Base-by-base conservation (phyloP, 1,140 invertebrate species). In the Drosophila aff. region DNA sequence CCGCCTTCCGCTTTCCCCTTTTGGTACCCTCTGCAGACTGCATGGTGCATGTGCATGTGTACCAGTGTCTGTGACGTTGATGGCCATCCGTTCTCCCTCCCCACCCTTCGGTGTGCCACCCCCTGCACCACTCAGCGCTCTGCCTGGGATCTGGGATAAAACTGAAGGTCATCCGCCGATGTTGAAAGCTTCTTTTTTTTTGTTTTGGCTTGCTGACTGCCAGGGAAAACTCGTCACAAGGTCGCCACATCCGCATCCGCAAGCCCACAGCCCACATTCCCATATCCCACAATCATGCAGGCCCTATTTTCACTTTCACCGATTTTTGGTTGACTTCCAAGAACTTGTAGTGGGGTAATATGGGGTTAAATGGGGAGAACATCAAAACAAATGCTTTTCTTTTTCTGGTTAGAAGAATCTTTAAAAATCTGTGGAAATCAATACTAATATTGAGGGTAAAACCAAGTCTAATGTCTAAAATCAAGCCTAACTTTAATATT, bases 61-160 rank as follows among this genome's bases (percentile, higher is more conserved):
- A 23, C 23, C 9, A 40, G 18, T 74, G 67, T 72, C 26, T 74
- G 46, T 58, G 61, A 40, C 53, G 53, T 61, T 61, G 41, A 60
- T 16, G 53, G 28, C 16, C n/a, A 41, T 23, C 31, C 40, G 4
- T 16, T 13, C 26, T 3, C 13, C 11, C 23, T 23, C 23, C 23
- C 38, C 36, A 31, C 15, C 28, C 2, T 15, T 21, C 11, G 1
- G 26, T 18, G n/a, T 18, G 18, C 46, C 28, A 40, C 15, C 16
- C 31, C 16, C 11, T 13, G 18, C 44, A 36, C 5, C 16, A 16
- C 40, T 23, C 63, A 18, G 38, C 49, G 63, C 64, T 55, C 13
- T 68, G 67, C 64, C 64, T 69, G 67, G 67, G 67, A 71, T 68
- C 64, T 71, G 63, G 67, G 67, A 71, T 71, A 57, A 57, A 68